Evolutionary conservation across 1,140 invertebrate species (phyloP).

Genomic region (Cyclargus thomasi): DNA sequence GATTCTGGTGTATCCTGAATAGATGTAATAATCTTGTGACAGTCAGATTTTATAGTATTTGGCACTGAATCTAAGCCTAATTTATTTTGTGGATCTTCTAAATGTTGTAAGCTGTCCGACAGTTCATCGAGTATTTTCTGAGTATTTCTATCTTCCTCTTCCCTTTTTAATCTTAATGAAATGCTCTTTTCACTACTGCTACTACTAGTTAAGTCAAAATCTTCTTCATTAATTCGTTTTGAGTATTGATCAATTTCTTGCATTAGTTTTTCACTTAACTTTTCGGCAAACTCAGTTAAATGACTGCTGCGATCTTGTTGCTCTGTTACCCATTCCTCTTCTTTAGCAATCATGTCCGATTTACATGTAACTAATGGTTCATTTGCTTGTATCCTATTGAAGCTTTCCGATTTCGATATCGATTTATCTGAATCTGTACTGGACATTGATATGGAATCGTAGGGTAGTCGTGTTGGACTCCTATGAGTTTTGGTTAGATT

Average conservation of each 20-base stretch:
- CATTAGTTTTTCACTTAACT: slow-evolving; percentile 82
- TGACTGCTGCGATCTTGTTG: slow-evolving; percentile 81
- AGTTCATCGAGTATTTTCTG: slow-evolving; percentile 66
- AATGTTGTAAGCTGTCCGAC: slow-evolving; percentile 70
- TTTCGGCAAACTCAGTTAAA: slow-evolving; percentile 85
- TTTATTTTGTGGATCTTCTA: slow-evolving; percentile 77
- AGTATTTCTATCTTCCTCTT: slow-evolving; percentile 66
- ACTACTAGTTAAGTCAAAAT: slow-evolving; percentile 70
- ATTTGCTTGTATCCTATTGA: slow-evolving; percentile 66
- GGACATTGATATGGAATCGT: slow-evolving; percentile 70
- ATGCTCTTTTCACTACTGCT: slow-evolving; percentile 70
- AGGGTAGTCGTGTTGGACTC: slow-evolving; percentile 68
- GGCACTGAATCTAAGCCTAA: slow-evolving; percentile 33
- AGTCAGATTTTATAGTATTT: slow-evolving; percentile 67
- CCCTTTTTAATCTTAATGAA: slow-evolving; percentile 55
- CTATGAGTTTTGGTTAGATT: slow-evolving; percentile 62
- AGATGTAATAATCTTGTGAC: slow-evolving; percentile 68
- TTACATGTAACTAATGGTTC: slow-evolving; percentile 71
- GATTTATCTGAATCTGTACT: slow-evolving; percentile 73
- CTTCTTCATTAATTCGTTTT: slow-evolving; percentile 71
- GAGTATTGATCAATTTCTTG: slow-evolving; percentile 84
- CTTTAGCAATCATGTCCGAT: slow-evolving; percentile 68
- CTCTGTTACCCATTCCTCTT: slow-evolving; percentile 75
- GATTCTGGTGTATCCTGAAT: slow-evolving; percentile 58
- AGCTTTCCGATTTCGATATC: slow-evolving; percentile 73